phyloP scores from a whole-genome alignment of 1,140 invertebrate genomes.

The Drosophila insularis region DNA sequence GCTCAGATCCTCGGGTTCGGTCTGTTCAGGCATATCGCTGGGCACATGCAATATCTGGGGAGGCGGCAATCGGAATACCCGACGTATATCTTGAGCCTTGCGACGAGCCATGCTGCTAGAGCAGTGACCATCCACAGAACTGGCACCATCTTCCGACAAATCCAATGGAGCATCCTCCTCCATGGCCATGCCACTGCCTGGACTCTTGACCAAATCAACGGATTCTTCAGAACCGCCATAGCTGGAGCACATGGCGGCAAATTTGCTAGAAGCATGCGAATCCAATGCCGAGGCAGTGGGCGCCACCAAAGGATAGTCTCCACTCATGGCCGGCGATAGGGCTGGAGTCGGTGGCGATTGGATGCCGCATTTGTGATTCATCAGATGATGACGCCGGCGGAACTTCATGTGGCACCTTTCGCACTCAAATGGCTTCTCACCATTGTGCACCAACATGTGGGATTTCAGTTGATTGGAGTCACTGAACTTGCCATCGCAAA shows the following conservation, averaged over 20 bases:
- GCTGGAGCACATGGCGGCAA: slow-evolving; percentile 65
- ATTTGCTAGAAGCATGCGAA: slow-evolving; percentile 51
- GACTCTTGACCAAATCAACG: slow-evolving; percentile 57
- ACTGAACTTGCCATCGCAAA: slow-evolving; percentile 95
- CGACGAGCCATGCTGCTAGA: slow-evolving; percentile 74
- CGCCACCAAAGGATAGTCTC: slow-evolving; percentile 57
- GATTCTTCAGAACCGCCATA: slow-evolving; percentile 78
- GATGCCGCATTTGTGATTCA: slow-evolving; percentile 91
- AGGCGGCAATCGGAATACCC: slow-evolving; percentile 82
- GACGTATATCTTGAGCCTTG: slow-evolving; percentile 83
- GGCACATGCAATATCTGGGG: slow-evolving; percentile 71
- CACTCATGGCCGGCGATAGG: slow-evolving; percentile 63
- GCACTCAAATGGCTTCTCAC: slow-evolving; percentile 94
- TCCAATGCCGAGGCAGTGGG: slow-evolving; percentile 52
- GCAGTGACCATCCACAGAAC: slow-evolving; percentile 59
- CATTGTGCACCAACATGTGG: slow-evolving; percentile 93
- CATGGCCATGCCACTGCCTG: slow-evolving; percentile 5
- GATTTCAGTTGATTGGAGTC: slow-evolving; percentile 97
- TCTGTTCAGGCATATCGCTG: slow-evolving; percentile 87
- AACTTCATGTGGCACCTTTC: slow-evolving; percentile 89
- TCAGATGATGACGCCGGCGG: slow-evolving; percentile 91
- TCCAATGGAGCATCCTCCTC: slow-evolving; percentile 75
- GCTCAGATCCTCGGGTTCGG: slow-evolving; percentile 93
- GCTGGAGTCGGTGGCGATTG: slow-evolving; percentile 76
- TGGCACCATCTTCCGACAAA: slow-evolving; percentile 72